Conservation (phyloP, 2,113 vertebrate species). For the Erythrolamprus reginae region DNA sequence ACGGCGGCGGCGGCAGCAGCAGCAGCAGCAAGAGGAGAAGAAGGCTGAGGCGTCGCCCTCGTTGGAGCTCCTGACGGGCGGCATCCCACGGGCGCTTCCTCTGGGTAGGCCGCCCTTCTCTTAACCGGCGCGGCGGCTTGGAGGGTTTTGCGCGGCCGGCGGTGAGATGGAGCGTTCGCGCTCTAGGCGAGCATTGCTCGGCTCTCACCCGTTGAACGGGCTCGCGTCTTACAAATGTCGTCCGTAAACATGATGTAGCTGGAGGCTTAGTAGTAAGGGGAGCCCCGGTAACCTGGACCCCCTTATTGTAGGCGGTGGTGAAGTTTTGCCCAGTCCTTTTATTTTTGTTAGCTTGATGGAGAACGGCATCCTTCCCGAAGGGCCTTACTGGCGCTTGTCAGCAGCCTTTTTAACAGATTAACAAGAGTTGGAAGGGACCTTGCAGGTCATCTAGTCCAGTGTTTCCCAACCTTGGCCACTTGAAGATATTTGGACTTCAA, state of each 20-base stretch:
- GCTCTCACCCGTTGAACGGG: not conserved
- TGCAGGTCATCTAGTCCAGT: too few relatives aligned
- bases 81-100: not conserved
- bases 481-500: too few relatives aligned
- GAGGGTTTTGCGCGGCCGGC: not conserved
- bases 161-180: not conserved
- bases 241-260: too few relatives aligned
- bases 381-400: not conserved
- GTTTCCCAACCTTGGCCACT: too few relatives aligned
- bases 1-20: not conserved
- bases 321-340: too few relatives aligned
- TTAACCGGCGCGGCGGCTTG: not conserved
- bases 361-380: not conserved
- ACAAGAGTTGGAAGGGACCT: too few relatives aligned
- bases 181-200: not conserved
- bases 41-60: not conserved
- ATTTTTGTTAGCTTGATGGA: not conserved
- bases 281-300: not conserved
- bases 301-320: not conserved
- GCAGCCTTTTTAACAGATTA: too few relatives aligned
- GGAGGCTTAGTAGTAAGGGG: not conserved
- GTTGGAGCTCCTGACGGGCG: conserved; percentile 34
- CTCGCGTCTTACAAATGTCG: not conserved
- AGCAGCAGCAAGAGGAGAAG: not conserved
- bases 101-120: not conserved